phyloP scores from a whole-genome alignment of 2,888 invertebrate species.

The Zygogramma bicolorata region DNA sequence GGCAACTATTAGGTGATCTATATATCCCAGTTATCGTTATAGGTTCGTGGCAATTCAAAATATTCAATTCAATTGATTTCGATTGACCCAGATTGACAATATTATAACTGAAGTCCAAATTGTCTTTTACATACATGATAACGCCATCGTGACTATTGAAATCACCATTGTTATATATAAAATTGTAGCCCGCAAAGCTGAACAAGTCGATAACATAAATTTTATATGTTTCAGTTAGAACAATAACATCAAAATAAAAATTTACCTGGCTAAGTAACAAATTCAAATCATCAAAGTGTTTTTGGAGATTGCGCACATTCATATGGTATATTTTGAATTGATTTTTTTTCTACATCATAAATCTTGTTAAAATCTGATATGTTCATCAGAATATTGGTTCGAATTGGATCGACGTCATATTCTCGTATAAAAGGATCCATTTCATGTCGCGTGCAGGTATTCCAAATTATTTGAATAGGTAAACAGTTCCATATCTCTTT shows the following conservation, averaged over 20 bases:
- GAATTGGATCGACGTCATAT: conserved; percentile 9
- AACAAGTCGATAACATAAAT: too few species aligned
- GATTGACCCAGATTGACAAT: background rate
- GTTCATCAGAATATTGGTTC: background rate
- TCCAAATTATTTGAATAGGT: background rate
- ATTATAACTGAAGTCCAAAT: background rate
- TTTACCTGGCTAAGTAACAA: too few species aligned
- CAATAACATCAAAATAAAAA: too few species aligned
- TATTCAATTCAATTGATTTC: background rate
- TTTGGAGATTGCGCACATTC: too few species aligned
- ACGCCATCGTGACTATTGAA: background rate
- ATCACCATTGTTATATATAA: background rate
- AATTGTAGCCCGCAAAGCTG: too few species aligned
- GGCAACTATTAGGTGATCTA: background rate
- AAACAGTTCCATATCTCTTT: background rate
- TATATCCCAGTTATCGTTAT: conserved; percentile 10
- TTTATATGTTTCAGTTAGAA: too few species aligned
- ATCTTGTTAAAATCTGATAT: conserved; percentile 1
- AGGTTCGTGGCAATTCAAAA: background rate
- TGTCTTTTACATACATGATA: background rate
- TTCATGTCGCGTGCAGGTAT: background rate
- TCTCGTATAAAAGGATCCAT: conserved; percentile 11
- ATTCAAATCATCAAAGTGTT: too few species aligned
- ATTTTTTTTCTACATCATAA: background rate
- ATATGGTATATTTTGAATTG: background rate